These are phyloP conservation scores for Caenorhabditis panamensis DNA, from an alignment of 2,888 invertebrate species.

Conservation along the genomic window DNA sequence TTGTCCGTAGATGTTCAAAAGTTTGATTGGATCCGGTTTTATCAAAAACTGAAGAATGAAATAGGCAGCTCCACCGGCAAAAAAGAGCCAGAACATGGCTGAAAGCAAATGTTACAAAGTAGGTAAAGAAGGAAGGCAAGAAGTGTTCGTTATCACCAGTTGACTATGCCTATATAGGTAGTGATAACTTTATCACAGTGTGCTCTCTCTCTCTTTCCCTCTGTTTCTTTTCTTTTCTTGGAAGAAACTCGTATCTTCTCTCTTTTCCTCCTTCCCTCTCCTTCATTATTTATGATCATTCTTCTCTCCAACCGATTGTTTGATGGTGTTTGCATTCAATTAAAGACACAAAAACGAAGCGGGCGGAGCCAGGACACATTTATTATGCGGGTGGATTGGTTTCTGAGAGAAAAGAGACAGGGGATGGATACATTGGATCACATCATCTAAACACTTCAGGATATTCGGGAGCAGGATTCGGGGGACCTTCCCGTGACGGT, in stretches of 20 bases:
- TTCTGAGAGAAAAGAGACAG: background rate
- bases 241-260: background rate
- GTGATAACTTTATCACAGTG: constrained; percentile 37
- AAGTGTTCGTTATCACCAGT: constrained; percentile 46
- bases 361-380: constrained; percentile 15
- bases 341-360: constrained; percentile 23
- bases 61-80: constrained; percentile 38
- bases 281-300: constrained; percentile 15
- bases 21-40: constrained; percentile 62
- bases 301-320: constrained; percentile 29
- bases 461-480: no score
- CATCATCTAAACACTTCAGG: background rate
- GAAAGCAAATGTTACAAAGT: background rate
- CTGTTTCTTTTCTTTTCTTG: no score
- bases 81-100: constrained; percentile 37
- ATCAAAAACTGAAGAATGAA: constrained; percentile 32
- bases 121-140: background rate
- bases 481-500: no score
- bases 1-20: constrained; percentile 65
- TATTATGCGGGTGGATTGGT: constrained; percentile 24
- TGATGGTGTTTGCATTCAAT: constrained; percentile 53
- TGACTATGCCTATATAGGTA: constrained; percentile 52
- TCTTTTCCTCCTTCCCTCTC: background rate
- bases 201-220: constrained; percentile 19
- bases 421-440: background rate